Percentiles rank a stretch among this genome's conserved stretches.
These are phyloP conservation scores for Vanessa cardui DNA, from an alignment of 2,888 invertebrate genomes.

Conservation along the genomic window DNA sequence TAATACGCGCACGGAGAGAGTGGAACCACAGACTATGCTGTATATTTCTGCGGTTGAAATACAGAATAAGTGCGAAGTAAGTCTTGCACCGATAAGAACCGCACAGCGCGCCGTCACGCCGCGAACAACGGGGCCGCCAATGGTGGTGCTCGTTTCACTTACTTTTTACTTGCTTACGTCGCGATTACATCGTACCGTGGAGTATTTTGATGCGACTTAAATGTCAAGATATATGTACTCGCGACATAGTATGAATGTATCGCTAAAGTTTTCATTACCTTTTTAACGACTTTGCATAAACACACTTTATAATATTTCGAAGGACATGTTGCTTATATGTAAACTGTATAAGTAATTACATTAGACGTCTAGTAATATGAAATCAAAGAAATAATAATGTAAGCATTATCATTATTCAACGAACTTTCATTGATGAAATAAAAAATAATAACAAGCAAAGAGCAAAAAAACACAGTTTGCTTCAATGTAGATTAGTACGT, in stretches of 20 bases:
- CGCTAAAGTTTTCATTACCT: background rate
- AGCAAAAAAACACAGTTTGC: no score
- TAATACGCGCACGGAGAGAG: constrained; percentile 26
- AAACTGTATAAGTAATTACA: no score
- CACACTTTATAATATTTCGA: background rate
- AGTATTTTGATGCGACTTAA: constrained; percentile 31
- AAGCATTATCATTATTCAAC: no score
- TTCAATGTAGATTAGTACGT: no score
- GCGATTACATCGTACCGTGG: constrained; percentile 31
- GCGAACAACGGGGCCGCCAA: constrained; percentile 61
- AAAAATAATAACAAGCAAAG: no score
- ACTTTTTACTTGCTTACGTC: constrained; percentile 36
- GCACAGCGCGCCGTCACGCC: constrained; percentile 55
- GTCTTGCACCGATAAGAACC: constrained; percentile 35
- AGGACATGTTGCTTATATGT: no score
- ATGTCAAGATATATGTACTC: constrained; percentile 18
- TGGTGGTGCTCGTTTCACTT: constrained; percentile 52
- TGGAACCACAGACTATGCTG: constrained; percentile 23
- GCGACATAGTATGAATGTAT: background rate
- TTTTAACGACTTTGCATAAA: background rate
- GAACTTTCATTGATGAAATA: no score
- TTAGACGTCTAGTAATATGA: no score
- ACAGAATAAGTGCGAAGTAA: constrained; percentile 17
- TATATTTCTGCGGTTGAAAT: constrained; percentile 15
- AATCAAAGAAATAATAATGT: no score